Evolutionary conservation across 2,797 vertebrate species (phyloP).

Genomic region (Vespertilio murinus): DNA sequence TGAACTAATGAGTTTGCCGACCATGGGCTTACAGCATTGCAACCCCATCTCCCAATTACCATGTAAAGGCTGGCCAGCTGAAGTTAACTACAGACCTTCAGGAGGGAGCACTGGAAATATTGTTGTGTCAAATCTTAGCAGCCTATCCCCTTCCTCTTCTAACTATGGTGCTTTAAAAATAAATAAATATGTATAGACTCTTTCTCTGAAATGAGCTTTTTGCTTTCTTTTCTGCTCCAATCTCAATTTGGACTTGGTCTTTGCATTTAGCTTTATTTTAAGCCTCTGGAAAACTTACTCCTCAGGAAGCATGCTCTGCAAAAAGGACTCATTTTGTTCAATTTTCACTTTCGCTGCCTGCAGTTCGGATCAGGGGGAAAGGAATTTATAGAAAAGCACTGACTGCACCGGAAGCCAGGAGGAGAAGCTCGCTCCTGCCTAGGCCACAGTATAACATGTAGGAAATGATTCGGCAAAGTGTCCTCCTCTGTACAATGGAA

Average conservation of each 20-base stretch:
- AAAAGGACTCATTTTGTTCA: not conserved
- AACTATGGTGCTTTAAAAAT: not conserved
- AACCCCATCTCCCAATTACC: not conserved
- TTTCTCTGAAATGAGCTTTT: not conserved
- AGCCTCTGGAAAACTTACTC: slow-evolving; percentile 9
- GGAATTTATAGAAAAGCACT: not conserved
- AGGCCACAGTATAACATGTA: not conserved
- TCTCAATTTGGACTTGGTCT: not conserved
- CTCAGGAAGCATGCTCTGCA: not conserved
- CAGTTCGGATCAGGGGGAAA: not conserved
- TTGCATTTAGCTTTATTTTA: not conserved
- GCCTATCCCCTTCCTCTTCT: not conserved
- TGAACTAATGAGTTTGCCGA: too few relatives aligned
- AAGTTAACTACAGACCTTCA: not conserved
- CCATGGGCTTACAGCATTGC: too few relatives aligned
- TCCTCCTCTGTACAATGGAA: not conserved
- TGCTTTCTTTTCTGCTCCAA: not conserved
- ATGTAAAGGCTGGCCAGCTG: not conserved
- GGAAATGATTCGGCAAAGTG: not conserved
- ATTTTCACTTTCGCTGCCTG: not conserved
- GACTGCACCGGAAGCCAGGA: not conserved
- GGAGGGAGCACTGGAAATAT: not conserved
- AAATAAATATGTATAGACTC: not conserved
- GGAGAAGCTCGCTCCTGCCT: not conserved
- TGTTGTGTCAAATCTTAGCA: fast-evolving